Evolutionary conservation across 2,888 invertebrate species (phyloP), one percentile per base, ranked within the genome.

Genomic region (Melanostoma scalare): DNA sequence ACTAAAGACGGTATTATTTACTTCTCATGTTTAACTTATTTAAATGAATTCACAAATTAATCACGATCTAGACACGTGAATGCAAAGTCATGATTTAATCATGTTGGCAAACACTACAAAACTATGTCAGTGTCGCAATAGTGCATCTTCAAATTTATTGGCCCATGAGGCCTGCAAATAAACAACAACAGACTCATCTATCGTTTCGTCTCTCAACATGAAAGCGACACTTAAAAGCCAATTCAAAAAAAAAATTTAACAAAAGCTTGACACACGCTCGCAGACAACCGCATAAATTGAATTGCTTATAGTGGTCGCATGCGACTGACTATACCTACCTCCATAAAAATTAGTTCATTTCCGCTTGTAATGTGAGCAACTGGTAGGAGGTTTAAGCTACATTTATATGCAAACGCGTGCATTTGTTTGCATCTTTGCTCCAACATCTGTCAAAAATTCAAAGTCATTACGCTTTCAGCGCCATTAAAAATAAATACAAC

Each of bases 331-430:
- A 20, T 20, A 20, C 56, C 77, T 31, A 35, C 40, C 46, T 9
- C 8, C 65, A 53, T 48, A 46, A 4, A 68, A 84, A 84, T 84
- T 84, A 74, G 65, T 68, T 65, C 78, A 78, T 69, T 65, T 78
- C 74, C 82, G 60, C 55, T 65, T 60, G 74, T 56, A 71, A 69
- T 71, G 53, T 67, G 60, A 71, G 58, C 77, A 73, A 73, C 68
- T 30, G 67, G 46, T 55, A 30, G 46, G 36, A 35, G 3, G 44
- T 35, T 55, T 42, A 10, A 36, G 20, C 0, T 20, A 20, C 3
- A 38, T n/a, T 10, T 44, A 44, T 46, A 10, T 10, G 33, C 36
- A 36, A 33, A 53, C 52, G 58, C 56, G 35, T 65, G 48, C 52
- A 53, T 60, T 72, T 69, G 4, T 6, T 10, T 50, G 33, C 9